These are phyloP conservation scores for Amblyraja radiata DNA, from an alignment of 2,797 vertebrate species.

Conservation along the genomic window DNA sequence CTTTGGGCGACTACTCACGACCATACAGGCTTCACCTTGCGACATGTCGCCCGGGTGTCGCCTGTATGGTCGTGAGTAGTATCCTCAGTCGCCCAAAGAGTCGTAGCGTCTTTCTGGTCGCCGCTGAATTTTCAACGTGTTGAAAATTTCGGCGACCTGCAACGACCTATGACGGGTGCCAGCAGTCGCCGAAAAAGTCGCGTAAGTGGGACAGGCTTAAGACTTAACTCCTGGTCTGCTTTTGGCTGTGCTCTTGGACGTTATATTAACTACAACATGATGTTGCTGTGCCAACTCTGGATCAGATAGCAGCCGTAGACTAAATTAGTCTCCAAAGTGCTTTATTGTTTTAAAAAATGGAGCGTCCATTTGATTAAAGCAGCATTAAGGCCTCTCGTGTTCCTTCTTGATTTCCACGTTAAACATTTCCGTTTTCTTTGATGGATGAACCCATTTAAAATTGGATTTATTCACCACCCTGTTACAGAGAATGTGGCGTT, in stretches of 20 bases:
- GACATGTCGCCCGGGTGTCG: too few species aligned
- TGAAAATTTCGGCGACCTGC: too few species aligned
- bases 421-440: background rate
- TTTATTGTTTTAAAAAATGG: background rate
- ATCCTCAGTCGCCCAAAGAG: too few species aligned
- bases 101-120: too few species aligned
- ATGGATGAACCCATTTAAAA: background rate
- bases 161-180: too few species aligned
- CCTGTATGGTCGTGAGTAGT: too few species aligned
- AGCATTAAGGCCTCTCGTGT: background rate
- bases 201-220: background rate
- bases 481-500: background rate
- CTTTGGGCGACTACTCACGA: too few species aligned
- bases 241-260: background rate
- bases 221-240: background rate
- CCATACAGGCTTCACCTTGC: too few species aligned
- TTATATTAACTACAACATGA: too few species aligned
- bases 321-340: too few species aligned
- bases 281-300: background rate
- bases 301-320: background rate
- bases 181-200: too few species aligned
- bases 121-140: too few species aligned
- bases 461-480: background rate
- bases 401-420: background rate
- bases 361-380: background rate